Base-by-base conservation (phyloP, 2,888 invertebrate species). In the Nomada flava region DNA sequence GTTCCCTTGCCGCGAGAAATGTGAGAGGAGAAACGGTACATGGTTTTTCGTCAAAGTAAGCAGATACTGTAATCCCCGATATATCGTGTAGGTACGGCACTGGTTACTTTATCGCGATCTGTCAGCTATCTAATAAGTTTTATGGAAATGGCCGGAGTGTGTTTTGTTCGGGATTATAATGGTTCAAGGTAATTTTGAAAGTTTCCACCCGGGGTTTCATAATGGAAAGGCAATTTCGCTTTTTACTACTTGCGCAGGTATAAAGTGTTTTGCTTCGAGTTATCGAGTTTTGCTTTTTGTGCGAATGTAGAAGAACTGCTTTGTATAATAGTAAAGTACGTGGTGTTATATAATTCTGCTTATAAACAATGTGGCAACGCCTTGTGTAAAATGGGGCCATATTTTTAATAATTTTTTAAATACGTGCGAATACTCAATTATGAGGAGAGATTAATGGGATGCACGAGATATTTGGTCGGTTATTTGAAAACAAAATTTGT, bases 31-130 rank as follows among this genome's bases (percentile, higher is more conserved):
- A 75, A 65, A 44, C 64, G 52, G 67, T 36, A 9, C 60, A 76
- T 78, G 72, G 73, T 52, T 59, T 42, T 55, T 57, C 69, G 59
- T 65, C 69, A 59, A 84, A 84, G 73, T 81, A 81, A 84, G 73
- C 78, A 70, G 60, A 70, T 76, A 73, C 70, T 72, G 72, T 70
- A 59, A 4, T 36, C 60, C 47, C 20, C 53, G 47, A 42, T 64
- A 42, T 57, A 29, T 59, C 23, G 50, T 50, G 50, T 15, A 15
- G 13, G 15, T 10, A 15, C 18, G 18, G 11, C 55, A 23, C 26
- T 36, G 29, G 11, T 29, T 44, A 4, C 11, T 15, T 23, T 55
- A 55, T 42, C 15, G 26, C 23, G 23, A 42, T 55, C 55, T 13
- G 36, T n/a, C 29, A 29, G 26, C 29, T 18, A 29, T 59, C 26